Percentiles rank a stretch among this genome's conserved stretches.
Conservation (phyloP, 2,797 vertebrate species). For the Pantherophis vulpinus region DNA sequence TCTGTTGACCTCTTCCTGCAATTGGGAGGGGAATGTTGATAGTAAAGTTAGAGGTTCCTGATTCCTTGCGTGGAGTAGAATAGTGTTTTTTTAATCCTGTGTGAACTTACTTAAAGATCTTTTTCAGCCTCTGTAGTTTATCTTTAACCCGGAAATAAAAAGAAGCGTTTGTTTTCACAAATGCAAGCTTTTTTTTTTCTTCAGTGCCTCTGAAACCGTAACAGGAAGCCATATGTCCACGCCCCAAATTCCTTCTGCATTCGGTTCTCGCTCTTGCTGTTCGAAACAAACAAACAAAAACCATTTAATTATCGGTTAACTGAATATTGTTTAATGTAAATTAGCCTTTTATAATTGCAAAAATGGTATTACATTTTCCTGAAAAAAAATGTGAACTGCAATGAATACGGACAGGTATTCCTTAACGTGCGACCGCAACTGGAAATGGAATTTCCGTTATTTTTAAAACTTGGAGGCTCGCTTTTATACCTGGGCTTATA, state of each 20-base stretch:
- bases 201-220: neutral
- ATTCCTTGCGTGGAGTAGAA: too few relatives aligned
- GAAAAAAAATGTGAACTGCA: neutral
- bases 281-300: neutral
- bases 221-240: neutral
- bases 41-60: too few relatives aligned
- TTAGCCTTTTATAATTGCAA: neutral
- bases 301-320: neutral
- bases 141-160: neutral
- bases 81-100: neutral
- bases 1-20: too few relatives aligned
- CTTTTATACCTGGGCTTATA: neutral
- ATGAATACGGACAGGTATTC: neutral
- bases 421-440: rapidly evolving
- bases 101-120: neutral
- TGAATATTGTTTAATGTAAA: neutral
- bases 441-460: neutral
- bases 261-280: neutral
- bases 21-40: too few relatives aligned
- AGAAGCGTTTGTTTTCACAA: neutral
- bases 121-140: neutral
- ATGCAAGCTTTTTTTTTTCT: neutral
- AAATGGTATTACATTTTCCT: too few relatives aligned
- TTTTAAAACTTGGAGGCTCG: neutral
- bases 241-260: neutral